These are phyloP conservation scores for Capromys pilorides DNA, from an alignment of 2,797 vertebrate species.

Conservation along the genomic window DNA sequence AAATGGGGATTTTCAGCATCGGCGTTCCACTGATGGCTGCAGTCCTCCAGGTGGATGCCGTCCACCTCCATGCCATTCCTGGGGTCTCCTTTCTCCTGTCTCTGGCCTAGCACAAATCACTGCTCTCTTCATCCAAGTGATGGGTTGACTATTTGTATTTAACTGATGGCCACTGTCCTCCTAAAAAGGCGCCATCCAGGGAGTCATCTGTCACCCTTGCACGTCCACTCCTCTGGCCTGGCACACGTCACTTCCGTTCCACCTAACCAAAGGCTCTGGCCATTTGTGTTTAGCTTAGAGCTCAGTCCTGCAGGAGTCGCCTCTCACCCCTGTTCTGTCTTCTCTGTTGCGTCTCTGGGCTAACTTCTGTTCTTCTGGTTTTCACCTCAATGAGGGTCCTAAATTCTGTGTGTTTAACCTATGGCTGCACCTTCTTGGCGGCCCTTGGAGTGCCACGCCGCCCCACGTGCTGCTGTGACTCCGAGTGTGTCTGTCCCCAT, in stretches of 20 bases:
- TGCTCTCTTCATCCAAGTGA: not conserved
- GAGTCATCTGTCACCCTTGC: not conserved
- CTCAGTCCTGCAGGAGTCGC: not conserved
- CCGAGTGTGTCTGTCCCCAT: not conserved
- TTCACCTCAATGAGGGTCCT: not conserved
- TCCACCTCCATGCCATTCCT: not conserved
- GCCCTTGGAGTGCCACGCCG: not conserved
- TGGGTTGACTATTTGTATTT: not conserved
- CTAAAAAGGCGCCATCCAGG: not conserved
- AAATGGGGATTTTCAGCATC: not conserved
- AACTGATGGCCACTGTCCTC: not conserved
- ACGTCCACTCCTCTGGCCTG: not conserved
- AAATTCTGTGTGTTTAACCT: not conserved
- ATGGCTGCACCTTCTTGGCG: not conserved
- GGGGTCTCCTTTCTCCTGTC: not conserved
- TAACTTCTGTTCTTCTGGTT: not conserved
- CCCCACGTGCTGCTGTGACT: accelerated
- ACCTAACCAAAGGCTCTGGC: not conserved
- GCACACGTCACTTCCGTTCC: not conserved
- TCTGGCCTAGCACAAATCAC: not conserved
- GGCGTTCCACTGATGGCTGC: not conserved
- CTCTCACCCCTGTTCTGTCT: accelerated
- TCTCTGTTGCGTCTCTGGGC: too few relatives aligned
- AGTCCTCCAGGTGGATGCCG: not conserved
- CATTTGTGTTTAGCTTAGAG: not conserved